A percentile compares a stretch with the other conserved stretches of the same genome.
Evolutionary conservation across 2,888 invertebrate genomes (phyloP).

Genomic region (Cryptus viduatorius): DNA sequence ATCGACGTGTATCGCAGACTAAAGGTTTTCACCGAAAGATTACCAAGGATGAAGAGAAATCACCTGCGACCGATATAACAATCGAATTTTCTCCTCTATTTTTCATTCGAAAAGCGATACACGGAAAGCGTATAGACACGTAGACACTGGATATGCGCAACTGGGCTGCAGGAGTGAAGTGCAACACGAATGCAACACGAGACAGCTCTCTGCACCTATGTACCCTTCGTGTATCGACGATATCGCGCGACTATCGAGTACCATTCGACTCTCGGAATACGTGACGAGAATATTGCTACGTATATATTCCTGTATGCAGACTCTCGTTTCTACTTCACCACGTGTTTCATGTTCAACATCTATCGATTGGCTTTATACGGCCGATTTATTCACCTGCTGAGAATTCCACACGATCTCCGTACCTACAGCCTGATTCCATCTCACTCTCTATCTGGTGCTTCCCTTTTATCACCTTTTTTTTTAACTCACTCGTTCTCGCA

Average conservation of each 20-base stretch:
- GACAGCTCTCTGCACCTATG: constrained; percentile 23
- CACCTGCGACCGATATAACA: constrained; percentile 55
- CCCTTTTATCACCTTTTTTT: constrained; percentile 15
- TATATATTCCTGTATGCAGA: constrained; percentile 29
- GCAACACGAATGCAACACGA: constrained; percentile 6
- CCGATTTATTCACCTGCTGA: constrained; percentile 64
- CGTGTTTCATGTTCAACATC: constrained; percentile 65
- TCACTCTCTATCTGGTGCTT: neutral
- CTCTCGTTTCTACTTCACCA: constrained; percentile 62
- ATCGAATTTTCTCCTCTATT: constrained; percentile 48
- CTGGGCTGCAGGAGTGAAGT: constrained; percentile 29
- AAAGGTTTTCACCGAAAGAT: neutral
- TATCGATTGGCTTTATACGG: constrained; percentile 55
- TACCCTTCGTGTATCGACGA: constrained; percentile 44
- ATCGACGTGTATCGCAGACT: constrained; percentile 45
- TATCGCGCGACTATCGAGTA: constrained; percentile 64
- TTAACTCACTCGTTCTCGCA: neutral
- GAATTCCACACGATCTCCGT: constrained; percentile 22
- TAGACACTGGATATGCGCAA: constrained; percentile 31
- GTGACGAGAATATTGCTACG: constrained; percentile 60
- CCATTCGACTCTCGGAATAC: constrained; percentile 61
- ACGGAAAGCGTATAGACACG: constrained; percentile 30
- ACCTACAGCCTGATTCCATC: constrained; percentile 1
- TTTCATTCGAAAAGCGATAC: constrained; percentile 14
- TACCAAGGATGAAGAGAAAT: neutral